Evolutionary conservation across 2,113 vertebrate genomes (phyloP).

Genomic region (Hyla sarda): DNA sequence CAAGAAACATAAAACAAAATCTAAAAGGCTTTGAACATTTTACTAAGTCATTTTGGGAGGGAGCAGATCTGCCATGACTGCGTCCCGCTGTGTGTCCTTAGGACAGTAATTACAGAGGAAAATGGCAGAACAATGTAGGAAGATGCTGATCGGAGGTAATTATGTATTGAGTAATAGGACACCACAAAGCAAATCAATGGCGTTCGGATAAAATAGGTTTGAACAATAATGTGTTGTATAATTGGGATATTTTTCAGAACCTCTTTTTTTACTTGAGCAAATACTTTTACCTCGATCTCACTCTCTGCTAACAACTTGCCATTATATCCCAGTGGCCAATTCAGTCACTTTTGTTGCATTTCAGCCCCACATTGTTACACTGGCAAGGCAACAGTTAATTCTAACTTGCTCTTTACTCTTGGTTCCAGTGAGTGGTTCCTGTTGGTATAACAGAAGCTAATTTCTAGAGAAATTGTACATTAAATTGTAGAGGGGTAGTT

Average conservation of each 20-base stretch:
- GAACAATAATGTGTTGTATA: neutral
- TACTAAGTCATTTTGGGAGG: conserved; percentile 30
- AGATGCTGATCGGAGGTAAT: neutral
- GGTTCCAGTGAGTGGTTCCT: no score
- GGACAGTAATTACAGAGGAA: neutral
- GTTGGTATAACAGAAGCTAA: no score
- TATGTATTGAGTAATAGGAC: neutral
- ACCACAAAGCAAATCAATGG: neutral
- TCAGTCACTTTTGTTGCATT: no score
- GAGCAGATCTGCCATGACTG: neutral
- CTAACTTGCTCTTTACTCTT: no score
- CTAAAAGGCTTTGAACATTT: conserved; percentile 51
- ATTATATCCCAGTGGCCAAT: no score
- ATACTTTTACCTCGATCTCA: neutral
- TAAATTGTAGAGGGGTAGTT: no score
- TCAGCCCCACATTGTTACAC: no score
- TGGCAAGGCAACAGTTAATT: no score
- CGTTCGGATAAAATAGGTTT: neutral
- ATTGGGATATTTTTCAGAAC: neutral
- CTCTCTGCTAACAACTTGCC: no score
- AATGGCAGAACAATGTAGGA: neutral
- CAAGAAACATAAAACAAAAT: conserved; percentile 52
- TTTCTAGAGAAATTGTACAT: no score
- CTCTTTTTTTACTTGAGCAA: neutral
- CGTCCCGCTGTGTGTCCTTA: neutral